Conservation (phyloP, 2,797 vertebrate species). For the Tapera naevia region DNA sequence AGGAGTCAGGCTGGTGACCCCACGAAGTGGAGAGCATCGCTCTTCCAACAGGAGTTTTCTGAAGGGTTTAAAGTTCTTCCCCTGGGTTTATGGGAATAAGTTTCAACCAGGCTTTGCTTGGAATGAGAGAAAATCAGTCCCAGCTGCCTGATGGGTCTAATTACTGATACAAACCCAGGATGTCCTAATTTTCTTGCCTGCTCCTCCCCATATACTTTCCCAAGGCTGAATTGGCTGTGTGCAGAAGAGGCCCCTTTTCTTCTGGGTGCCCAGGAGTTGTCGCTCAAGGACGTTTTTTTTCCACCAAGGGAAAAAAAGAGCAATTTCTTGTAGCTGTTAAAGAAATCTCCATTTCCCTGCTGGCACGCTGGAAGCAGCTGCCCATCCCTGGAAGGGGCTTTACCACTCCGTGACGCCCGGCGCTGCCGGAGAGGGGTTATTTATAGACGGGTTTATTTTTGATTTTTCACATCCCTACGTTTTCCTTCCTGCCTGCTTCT, state of each 20-base stretch:
- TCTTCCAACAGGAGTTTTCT: not conserved
- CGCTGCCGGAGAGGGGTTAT: constrained; percentile 21
- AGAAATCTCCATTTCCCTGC: not conserved
- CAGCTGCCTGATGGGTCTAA: not conserved
- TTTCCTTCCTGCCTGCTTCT: constrained; percentile 52
- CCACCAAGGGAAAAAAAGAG: not conserved
- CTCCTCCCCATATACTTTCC: accelerated
- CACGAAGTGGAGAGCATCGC: accelerated
- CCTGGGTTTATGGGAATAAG: accelerated
- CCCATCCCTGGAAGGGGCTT: constrained; percentile 30
- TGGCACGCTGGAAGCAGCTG: not conserved
- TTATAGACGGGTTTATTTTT: constrained; percentile 56
- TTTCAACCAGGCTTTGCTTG: not conserved
- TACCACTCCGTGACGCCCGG: not conserved
- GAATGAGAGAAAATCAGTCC: not conserved
- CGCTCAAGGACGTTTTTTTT: not conserved
- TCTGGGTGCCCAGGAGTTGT: not conserved
- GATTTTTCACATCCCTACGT: not conserved
- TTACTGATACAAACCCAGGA: not conserved
- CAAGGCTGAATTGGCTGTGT: accelerated
- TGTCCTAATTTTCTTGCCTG: accelerated
- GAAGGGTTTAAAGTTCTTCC: not conserved
- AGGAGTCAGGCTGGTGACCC: not conserved
- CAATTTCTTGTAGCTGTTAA: not conserved
- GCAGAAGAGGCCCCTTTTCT: not conserved